Percentiles rank a stretch among this genome's conserved stretches.
phyloP scores from a whole-genome alignment of 1,140 invertebrate genomes.

The Microvelia longipes region DNA sequence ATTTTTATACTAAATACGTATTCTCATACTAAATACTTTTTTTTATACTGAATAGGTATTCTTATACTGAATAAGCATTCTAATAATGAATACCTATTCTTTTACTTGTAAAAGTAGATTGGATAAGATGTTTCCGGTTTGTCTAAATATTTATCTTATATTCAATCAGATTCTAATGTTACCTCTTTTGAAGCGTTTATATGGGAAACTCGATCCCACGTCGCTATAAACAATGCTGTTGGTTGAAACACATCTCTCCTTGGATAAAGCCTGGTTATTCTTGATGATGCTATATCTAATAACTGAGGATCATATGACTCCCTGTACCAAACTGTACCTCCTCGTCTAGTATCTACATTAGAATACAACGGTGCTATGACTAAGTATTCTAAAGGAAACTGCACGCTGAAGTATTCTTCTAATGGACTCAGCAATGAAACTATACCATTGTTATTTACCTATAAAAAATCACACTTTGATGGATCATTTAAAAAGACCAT shows the following conservation, averaged over 20 bases:
- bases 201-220: conserved; percentile 57
- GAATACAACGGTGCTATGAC: conserved; percentile 80
- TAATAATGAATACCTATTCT: too few species aligned
- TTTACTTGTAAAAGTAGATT: too few species aligned
- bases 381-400: conserved; percentile 79
- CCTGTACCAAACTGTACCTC: conserved; percentile 61
- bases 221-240: conserved; percentile 49
- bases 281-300: conserved; percentile 45
- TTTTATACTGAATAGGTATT: too few species aligned
- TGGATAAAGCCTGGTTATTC: conserved; percentile 53
- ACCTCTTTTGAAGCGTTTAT: conserved; percentile 28
- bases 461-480: too few species aligned
- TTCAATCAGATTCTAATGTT: too few species aligned
- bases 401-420: conserved; percentile 65
- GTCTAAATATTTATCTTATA: too few species aligned
- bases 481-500: too few species aligned
- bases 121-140: too few species aligned
- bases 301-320: conserved; percentile 50
- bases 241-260: conserved; percentile 48
- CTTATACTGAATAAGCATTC: too few species aligned
- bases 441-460: conserved; percentile 85
- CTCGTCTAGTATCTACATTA: conserved; percentile 66
- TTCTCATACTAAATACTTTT: too few species aligned
- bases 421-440: conserved; percentile 79
- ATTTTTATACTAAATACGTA: too few species aligned